A percentile compares a stretch with the other conserved stretches of the same genome.
These are phyloP conservation scores for Phrynocephalus vlangalii DNA, from an alignment of 2,797 vertebrate genomes.

Conservation along the genomic window DNA sequence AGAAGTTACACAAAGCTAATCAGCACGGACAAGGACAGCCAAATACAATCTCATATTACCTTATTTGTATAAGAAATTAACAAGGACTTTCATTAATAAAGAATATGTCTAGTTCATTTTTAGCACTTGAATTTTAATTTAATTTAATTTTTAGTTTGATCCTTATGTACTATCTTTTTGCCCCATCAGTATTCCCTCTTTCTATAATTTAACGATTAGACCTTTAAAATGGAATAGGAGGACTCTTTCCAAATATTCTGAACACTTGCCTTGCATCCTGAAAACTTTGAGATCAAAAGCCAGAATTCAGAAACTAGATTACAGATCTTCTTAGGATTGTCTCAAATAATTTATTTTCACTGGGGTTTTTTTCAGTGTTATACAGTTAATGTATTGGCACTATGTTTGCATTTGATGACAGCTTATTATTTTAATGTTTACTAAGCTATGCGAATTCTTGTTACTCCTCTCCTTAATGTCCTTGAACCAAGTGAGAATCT, in stretches of 20 bases:
- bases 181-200: too few relatives aligned
- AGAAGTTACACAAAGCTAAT: not conserved
- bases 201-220: constrained; percentile 1
- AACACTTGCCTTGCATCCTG: not conserved
- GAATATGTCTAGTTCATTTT: not conserved
- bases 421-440: too few relatives aligned
- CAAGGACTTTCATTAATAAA: not conserved
- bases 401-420: too few relatives aligned
- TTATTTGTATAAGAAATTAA: not conserved
- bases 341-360: too few relatives aligned
- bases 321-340: too few relatives aligned
- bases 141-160: not conserved
- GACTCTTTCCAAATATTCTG: not conserved
- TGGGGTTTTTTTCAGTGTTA: too few relatives aligned
- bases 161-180: not conserved
- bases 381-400: not conserved
- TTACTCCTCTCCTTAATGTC: too few relatives aligned
- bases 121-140: not conserved
- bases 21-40: not conserved
- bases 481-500: too few relatives aligned
- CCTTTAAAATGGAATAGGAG: not conserved
- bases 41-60: too few relatives aligned
- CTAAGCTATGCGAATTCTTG: too few relatives aligned
- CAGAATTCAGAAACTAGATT: too few relatives aligned
- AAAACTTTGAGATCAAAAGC: too few relatives aligned